A percentile compares a stretch with the other conserved stretches of the same genome.
phyloP scores from a whole-genome alignment of 2,888 invertebrate genomes.

The Cremastobaeus sp. region DNA sequence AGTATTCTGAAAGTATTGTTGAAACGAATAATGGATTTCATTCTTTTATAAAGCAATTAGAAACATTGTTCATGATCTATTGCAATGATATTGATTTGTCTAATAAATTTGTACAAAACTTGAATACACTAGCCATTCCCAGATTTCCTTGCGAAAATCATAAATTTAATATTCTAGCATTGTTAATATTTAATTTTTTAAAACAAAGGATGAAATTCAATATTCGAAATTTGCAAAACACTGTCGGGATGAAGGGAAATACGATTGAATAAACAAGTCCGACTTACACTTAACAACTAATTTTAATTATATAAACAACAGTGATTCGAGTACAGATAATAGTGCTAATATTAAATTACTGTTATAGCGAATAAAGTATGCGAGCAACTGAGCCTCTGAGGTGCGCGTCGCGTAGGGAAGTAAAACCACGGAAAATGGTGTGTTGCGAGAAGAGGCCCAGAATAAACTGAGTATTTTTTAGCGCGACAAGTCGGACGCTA shows the following conservation, averaged over 20 bases:
- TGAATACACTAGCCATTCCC: neutral
- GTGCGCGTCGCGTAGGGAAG: too few relatives aligned
- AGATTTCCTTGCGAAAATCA: neutral
- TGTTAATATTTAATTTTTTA: neutral
- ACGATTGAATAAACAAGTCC: neutral
- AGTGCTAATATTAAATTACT: too few relatives aligned
- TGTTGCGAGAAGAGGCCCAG: too few relatives aligned
- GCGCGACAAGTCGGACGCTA: too few relatives aligned
- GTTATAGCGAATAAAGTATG: too few relatives aligned
- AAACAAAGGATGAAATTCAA: neutral
- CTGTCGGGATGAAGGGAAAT: neutral
- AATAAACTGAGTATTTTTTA: too few relatives aligned
- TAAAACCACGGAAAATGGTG: too few relatives aligned
- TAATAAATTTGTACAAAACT: neutral
- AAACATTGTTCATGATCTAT: neutral
- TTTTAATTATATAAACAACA: too few relatives aligned
- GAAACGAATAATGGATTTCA: neutral
- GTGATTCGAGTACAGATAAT: too few relatives aligned
- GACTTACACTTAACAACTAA: too few relatives aligned
- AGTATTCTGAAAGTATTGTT: neutral
- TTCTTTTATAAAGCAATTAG: neutral
- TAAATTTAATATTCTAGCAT: neutral
- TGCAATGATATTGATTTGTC: neutral
- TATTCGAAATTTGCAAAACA: neutral
- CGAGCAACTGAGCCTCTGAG: too few relatives aligned